These are phyloP conservation scores for Colaptes auratus DNA, from an alignment of 2,113 vertebrate species.

Conservation along the genomic window DNA sequence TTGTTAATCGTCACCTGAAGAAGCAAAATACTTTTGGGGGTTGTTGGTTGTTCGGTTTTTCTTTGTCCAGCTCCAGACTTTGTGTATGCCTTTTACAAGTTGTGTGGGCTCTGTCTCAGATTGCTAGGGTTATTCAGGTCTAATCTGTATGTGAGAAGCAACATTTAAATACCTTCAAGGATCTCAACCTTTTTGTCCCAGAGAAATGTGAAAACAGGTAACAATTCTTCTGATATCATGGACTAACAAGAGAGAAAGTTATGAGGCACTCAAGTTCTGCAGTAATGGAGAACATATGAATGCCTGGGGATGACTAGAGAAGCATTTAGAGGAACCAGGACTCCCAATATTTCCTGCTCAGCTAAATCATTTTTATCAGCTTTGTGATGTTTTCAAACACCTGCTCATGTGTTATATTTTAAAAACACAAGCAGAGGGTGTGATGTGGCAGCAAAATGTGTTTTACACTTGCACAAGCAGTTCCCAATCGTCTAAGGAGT, in stretches of 20 bases:
- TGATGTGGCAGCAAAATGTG: background rate
- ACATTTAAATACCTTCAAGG: background rate
- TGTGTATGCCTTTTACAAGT: background rate
- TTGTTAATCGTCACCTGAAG: background rate
- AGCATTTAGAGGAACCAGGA: background rate
- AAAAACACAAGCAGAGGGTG: background rate
- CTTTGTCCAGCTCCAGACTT: background rate
- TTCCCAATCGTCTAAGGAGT: background rate
- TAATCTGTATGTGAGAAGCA: background rate
- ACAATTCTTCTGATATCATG: background rate
- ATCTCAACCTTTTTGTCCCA: background rate
- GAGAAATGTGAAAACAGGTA: background rate
- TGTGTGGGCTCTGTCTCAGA: background rate
- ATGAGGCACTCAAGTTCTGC: background rate
- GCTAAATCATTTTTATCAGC: background rate
- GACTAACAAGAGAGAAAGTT: background rate
- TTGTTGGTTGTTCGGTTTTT: background rate
- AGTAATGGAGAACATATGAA: background rate
- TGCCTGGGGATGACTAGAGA: background rate
- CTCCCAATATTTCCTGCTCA: background rate
- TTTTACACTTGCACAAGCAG: background rate
- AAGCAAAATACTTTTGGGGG: background rate
- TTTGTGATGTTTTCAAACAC: background rate
- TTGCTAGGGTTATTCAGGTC: background rate
- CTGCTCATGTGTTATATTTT: background rate